Evolutionary conservation across 2,797 vertebrate species (phyloP).

Genomic region (Enteromius fasciolatus): DNA sequence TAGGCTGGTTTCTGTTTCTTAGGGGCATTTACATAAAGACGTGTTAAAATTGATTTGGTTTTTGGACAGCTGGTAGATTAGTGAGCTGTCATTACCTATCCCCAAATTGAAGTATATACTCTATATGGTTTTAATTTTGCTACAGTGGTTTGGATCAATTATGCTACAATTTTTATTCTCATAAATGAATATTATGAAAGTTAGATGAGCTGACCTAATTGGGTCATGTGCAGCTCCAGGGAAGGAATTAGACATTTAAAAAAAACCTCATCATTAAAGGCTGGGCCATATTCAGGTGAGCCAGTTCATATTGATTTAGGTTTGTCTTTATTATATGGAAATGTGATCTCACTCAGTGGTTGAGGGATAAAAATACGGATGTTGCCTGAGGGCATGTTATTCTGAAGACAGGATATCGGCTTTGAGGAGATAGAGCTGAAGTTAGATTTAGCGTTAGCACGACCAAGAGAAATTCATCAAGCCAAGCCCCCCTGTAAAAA

Average conservation of each 20-base stretch:
- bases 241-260: background rate
- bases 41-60: background rate
- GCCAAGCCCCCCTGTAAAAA: conserved; percentile 9
- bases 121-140: background rate
- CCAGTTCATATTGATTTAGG: conserved; percentile 40
- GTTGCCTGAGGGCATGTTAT: conserved; percentile 31
- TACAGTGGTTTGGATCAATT: conserved; percentile 15
- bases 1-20: background rate
- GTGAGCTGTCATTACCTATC: background rate
- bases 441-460: conserved; percentile 28
- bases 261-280: conserved; percentile 8
- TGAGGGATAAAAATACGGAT: background rate
- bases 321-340: conserved; percentile 36
- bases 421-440: conserved; percentile 10
- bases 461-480: conserved; percentile 46
- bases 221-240: conserved; percentile 28
- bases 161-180: conserved; percentile 27
- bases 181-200: conserved; percentile 34
- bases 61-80: background rate
- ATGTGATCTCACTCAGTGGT: conserved; percentile 20
- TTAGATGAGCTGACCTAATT: conserved; percentile 27
- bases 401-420: conserved; percentile 1
- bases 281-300: conserved; percentile 12
- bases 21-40: background rate
- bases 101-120: background rate